Evolutionary conservation across 2,888 invertebrate species (phyloP).

Genomic region (Nemoura dubitans): DNA sequence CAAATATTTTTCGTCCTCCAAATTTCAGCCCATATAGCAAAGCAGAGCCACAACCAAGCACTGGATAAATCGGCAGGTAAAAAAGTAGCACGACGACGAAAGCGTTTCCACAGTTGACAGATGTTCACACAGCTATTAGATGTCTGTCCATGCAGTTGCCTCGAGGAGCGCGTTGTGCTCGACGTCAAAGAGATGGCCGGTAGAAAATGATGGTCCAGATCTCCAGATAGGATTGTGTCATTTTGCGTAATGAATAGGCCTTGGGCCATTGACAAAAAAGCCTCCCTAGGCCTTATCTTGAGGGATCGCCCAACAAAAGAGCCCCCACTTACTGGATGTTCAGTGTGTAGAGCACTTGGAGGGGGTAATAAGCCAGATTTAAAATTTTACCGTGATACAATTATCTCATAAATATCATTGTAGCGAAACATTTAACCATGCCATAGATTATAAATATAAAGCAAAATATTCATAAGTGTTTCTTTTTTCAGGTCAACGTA

Average conservation of each 20-base stretch:
- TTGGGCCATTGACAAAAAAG: constrained; percentile 1
- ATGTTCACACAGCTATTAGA: constrained; percentile 30
- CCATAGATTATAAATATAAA: not conserved
- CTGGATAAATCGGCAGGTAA: not conserved
- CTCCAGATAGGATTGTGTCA: constrained; percentile 30
- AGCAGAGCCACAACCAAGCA: not conserved
- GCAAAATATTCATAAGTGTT: not conserved
- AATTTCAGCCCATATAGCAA: too few species aligned
- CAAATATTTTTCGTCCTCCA: too few species aligned
- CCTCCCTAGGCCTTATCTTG: not conserved
- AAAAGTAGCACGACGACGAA: not conserved
- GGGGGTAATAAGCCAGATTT: constrained; percentile 1
- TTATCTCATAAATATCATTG: not conserved
- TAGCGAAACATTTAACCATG: not conserved
- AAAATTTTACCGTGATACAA: not conserved
- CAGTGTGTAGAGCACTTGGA: not conserved
- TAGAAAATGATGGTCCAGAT: constrained; percentile 15
- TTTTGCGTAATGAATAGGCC: constrained; percentile 21
- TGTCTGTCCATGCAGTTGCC: not conserved
- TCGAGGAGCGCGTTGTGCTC: not conserved
- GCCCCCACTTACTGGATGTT: not conserved
- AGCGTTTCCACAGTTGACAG: not conserved
- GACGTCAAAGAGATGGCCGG: not conserved
- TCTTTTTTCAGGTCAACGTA: not conserved
- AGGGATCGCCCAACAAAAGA: not conserved